These are phyloP conservation scores for Lucilia sericata DNA, from an alignment of 1,140 invertebrate species.

Conservation along the genomic window DNA sequence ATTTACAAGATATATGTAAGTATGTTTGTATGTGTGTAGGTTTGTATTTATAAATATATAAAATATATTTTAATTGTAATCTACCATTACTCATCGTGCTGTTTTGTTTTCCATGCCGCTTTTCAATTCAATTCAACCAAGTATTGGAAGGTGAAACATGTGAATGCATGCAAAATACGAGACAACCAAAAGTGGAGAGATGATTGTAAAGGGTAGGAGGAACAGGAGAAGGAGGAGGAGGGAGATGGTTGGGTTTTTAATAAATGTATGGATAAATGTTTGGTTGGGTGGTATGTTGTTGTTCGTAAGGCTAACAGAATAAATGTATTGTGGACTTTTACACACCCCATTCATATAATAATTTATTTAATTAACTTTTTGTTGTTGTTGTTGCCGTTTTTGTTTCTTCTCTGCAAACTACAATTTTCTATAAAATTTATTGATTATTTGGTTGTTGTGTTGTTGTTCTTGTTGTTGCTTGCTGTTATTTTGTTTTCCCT, in stretches of 20 bases:
- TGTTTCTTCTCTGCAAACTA: conserved; percentile 4
- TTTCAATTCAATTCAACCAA: not conserved
- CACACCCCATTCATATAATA: conserved; percentile 51
- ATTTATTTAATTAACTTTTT: conserved; percentile 67
- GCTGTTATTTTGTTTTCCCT: not conserved
- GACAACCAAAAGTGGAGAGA: not conserved
- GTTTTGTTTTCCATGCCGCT: not conserved
- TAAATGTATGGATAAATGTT: not conserved
- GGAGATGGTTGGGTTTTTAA: not conserved
- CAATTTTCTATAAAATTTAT: conserved; percentile 44
- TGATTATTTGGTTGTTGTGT: conserved; percentile 37
- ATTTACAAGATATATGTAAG: not conserved
- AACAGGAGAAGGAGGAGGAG: not conserved
- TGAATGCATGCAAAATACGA: not conserved
- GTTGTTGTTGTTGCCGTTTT: conserved; percentile 49
- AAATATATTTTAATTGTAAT: conserved; percentile 36
- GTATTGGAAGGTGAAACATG: conserved; percentile 11
- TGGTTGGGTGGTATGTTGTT: conserved; percentile 1
- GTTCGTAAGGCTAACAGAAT: not conserved
- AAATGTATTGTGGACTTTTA: conserved; percentile 3
- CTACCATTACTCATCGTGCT: conserved; percentile 34
- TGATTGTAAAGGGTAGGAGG: too few species aligned
- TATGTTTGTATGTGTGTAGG: too few species aligned
- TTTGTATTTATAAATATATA: not conserved
- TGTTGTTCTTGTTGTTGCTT: conserved; percentile 3